These are phyloP conservation scores for Bergia puertoricense DNA, from an alignment of 92 coral and sea anemone genomes.

Conservation along the genomic window DNA sequence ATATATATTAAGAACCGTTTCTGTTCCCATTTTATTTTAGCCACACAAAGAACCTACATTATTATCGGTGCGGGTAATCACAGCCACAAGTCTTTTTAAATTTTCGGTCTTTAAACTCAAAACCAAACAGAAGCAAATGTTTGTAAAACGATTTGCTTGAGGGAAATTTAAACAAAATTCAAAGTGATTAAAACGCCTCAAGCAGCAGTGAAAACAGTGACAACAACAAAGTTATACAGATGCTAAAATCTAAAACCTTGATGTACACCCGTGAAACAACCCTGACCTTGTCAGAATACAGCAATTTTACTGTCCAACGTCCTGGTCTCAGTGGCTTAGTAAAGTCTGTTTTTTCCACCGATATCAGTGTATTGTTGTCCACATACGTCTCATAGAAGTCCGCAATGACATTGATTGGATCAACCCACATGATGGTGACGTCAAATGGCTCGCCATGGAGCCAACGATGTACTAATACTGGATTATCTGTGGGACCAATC, in stretches of 20 bases:
- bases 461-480: conserved; percentile 96
- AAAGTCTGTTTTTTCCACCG: conserved; percentile 92
- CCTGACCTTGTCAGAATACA: conserved; percentile 67
- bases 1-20: too few species aligned
- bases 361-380: conserved; percentile 77
- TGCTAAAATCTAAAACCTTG: background rate
- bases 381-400: conserved; percentile 97
- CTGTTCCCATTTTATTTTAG: too few species aligned
- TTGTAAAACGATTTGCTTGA: too few species aligned
- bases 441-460: conserved; percentile 88
- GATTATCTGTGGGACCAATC: conserved; percentile 92
- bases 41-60: too few species aligned
- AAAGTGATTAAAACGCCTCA: background rate
- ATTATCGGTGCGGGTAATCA: too few species aligned
- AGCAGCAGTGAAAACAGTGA: background rate
- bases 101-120: too few species aligned
- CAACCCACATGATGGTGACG: conserved; percentile 95
- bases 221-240: background rate
- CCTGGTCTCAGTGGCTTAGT: conserved; percentile 98
- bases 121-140: too few species aligned
- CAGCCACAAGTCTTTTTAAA: too few species aligned
- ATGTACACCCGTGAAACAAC: background rate
- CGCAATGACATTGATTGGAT: conserved; percentile 88
- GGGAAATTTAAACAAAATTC: too few species aligned
- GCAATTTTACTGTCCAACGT: conserved; percentile 87